phyloP scores from a whole-genome alignment of 2,113 vertebrate genomes.

The Sander vitreus region DNA sequence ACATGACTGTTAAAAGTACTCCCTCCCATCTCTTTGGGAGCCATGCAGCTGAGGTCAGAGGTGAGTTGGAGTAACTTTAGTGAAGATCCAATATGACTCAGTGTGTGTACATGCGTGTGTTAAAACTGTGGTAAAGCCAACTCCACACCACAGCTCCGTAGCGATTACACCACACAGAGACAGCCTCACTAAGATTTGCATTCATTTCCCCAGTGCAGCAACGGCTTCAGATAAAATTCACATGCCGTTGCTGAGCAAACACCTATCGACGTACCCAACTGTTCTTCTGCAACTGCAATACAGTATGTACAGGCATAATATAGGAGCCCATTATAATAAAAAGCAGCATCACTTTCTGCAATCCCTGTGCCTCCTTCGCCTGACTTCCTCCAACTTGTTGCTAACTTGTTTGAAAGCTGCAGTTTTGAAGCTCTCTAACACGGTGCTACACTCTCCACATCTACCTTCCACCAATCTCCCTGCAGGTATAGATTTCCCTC shows the following conservation, averaged over 20 bases:
- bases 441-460: neutral
- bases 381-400: constrained; percentile 28
- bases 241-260: constrained; percentile 60
- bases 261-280: constrained; percentile 31
- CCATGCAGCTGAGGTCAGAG: constrained; percentile 56
- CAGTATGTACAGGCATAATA: constrained; percentile 5
- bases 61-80: constrained; percentile 40
- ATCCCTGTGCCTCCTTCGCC: neutral
- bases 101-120: neutral
- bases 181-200: constrained; percentile 61
- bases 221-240: constrained; percentile 52
- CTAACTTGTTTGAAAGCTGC: constrained; percentile 27
- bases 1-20: neutral
- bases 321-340: neutral
- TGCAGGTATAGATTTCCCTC: constrained; percentile 67
- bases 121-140: constrained; percentile 36
- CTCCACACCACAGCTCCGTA: constrained; percentile 33
- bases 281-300: constrained; percentile 22
- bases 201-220: constrained; percentile 65
- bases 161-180: constrained; percentile 45
- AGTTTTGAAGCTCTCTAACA: constrained; percentile 2
- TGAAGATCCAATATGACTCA: constrained; percentile 35
- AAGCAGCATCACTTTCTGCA: neutral
- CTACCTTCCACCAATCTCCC: constrained; percentile 28
- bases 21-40: constrained; percentile 11